Evolutionary conservation across 2,113 vertebrate species (phyloP).

Genomic region (Crocuta crocuta): DNA sequence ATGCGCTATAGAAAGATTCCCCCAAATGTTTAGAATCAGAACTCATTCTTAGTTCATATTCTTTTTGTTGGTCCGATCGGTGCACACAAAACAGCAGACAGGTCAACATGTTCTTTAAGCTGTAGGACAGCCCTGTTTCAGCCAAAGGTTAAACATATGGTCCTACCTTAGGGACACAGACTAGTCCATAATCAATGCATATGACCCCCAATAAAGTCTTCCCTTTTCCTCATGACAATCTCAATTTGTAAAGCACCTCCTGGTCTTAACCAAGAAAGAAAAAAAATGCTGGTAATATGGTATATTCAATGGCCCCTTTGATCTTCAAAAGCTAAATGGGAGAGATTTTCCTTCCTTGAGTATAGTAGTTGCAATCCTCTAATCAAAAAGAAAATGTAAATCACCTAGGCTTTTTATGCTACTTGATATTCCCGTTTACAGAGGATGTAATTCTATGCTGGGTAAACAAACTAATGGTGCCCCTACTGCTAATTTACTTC

Average conservation of each 20-base stretch:
- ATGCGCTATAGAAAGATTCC: neutral
- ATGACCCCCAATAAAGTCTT: constrained; percentile 21
- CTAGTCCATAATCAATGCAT: neutral
- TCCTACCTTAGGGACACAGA: neutral
- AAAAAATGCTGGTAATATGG: constrained; percentile 67
- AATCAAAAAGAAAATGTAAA: constrained; percentile 84
- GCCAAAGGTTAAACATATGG: neutral
- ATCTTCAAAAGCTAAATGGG: constrained; percentile 83
- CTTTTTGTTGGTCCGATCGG: neutral
- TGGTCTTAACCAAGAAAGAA: constrained; percentile 42
- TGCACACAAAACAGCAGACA: neutral
- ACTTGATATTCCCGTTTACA: constrained; percentile 76
- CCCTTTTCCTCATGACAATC: neutral
- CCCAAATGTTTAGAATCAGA: neutral
- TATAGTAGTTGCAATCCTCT: constrained; percentile 65
- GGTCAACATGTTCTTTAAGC: neutral
- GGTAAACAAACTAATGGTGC: constrained; percentile 78
- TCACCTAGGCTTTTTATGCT: constrained; percentile 73
- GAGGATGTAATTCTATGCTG: constrained; percentile 73
- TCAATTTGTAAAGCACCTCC: constrained; percentile 59
- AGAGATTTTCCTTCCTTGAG: constrained; percentile 79
- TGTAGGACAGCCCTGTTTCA: neutral
- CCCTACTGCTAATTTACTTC: constrained; percentile 67
- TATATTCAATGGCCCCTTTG: constrained; percentile 79
- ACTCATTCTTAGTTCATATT: neutral